Conservation (phyloP, 2,888 invertebrate genomes). For the Sinotaia quadrata region DNA sequence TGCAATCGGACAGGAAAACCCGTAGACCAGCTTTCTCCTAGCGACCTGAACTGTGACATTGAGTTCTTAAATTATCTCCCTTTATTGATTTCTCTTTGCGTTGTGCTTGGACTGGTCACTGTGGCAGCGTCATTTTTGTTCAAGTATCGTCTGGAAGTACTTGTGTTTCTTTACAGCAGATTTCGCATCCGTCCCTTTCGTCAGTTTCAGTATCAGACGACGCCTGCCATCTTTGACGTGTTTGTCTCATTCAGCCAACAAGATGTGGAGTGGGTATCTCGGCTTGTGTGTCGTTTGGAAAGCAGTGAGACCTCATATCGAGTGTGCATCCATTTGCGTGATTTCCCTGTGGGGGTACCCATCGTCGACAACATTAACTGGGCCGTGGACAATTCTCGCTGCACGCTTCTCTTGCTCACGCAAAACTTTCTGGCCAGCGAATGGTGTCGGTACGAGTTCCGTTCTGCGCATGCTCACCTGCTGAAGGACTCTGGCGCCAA, state of each 20-base stretch:
- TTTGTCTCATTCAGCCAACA: constrained; percentile 86
- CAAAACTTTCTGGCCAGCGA: constrained; percentile 35
- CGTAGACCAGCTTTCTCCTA: not conserved
- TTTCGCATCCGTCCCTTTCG: constrained; percentile 43
- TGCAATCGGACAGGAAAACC: constrained; percentile 22
- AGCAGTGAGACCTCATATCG: constrained; percentile 76
- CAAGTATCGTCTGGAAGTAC: constrained; percentile 32
- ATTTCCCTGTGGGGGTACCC: constrained; percentile 62
- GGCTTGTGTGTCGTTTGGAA: constrained; percentile 86
- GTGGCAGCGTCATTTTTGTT: constrained; percentile 32
- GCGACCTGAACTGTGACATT: constrained; percentile 19
- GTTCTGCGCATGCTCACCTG: constrained; percentile 32
- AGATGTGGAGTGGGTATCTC: constrained; percentile 88
- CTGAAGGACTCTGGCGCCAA: constrained; percentile 27
- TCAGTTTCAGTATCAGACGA: constrained; percentile 29
- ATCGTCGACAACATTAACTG: constrained; percentile 84
- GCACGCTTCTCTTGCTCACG: constrained; percentile 36
- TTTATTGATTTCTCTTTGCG: constrained; percentile 25
- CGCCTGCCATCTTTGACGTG: constrained; percentile 80
- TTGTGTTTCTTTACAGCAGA: constrained; percentile 35
- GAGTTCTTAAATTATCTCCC: constrained; percentile 21
- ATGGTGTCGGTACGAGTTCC: constrained; percentile 38
- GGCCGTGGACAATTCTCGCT: constrained; percentile 36
- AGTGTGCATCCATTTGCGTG: constrained; percentile 55
- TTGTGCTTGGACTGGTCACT: constrained; percentile 18